These are phyloP conservation scores for Lophura swinhoii DNA, from an alignment of 2,797 vertebrate species.

Conservation along the genomic window DNA sequence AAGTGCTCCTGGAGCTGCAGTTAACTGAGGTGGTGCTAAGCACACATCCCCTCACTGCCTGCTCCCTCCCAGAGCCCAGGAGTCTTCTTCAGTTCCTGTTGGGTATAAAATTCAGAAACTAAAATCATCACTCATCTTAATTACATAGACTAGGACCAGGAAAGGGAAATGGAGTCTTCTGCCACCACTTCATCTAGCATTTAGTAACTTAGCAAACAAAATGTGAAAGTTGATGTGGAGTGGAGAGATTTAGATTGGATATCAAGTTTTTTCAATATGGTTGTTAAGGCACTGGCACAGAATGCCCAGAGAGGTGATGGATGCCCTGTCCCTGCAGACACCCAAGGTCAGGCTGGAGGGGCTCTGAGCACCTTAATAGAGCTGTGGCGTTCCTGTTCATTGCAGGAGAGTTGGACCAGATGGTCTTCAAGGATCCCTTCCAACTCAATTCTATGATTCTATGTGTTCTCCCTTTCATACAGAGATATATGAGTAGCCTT, in stretches of 20 bases:
- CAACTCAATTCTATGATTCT: no score
- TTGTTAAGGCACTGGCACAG: no score
- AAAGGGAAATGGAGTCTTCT: constrained; percentile 30
- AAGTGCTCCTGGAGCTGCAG: neutral
- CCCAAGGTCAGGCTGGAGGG: no score
- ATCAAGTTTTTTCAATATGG: no score
- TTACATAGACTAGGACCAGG: neutral
- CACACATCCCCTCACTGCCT: neutral
- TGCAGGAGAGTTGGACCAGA: no score
- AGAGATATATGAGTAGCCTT: neutral
- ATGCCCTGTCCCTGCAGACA: no score
- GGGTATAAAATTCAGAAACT: neutral
- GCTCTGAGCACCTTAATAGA: no score
- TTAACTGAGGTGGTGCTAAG: rapidly evolving
- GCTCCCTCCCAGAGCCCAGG: neutral
- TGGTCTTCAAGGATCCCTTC: no score
- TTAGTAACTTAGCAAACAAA: neutral
- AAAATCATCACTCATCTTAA: constrained; percentile 33
- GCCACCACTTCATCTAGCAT: constrained; percentile 25
- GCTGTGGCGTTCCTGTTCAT: no score
- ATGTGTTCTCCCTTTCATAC: neutral
- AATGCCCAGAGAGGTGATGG: no score
- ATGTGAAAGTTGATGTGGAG: neutral
- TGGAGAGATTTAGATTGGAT: no score
- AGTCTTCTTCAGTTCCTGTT: neutral